Conservation (phyloP, 2,797 vertebrate genomes). For the Coregonus suidteri region DNA sequence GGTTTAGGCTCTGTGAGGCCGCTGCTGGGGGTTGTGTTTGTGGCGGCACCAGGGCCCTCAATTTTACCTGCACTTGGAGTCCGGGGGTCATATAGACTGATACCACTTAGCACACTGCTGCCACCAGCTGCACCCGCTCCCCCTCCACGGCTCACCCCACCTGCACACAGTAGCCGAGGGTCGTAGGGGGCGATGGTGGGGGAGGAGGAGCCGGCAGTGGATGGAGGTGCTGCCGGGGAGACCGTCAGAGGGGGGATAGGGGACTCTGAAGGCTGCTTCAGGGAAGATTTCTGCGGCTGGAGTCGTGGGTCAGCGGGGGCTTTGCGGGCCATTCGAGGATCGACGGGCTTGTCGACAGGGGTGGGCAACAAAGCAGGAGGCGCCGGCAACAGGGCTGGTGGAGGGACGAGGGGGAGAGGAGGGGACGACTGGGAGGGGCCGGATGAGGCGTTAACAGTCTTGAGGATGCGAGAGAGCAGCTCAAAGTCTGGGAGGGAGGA, state of each 20-base stretch:
- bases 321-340: conserved; percentile 84
- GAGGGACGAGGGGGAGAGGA: conserved; percentile 34
- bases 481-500: conserved; percentile 87
- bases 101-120: conserved; percentile 86
- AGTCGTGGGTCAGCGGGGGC: conserved; percentile 80
- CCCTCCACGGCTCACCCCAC: conserved; percentile 75
- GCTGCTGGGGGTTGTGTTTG: conserved; percentile 62
- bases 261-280: conserved; percentile 64
- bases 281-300: conserved; percentile 73
- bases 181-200: conserved; percentile 86
- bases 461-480: conserved; percentile 89
- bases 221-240: conserved; percentile 47
- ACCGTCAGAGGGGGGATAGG: conserved; percentile 20
- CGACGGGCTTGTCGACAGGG: conserved; percentile 80
- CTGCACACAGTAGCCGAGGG: conserved; percentile 84
- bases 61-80: conserved; percentile 72
- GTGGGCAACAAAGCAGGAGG: conserved; percentile 43
- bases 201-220: conserved; percentile 48
- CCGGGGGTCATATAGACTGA: conserved; percentile 92
- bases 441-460: conserved; percentile 82
- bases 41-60: conserved; percentile 61
- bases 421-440: conserved; percentile 65
- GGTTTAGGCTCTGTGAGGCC: conserved; percentile 68
- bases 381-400: neutral
- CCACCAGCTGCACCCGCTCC: conserved; percentile 68